These are phyloP conservation scores for Spodoptera frugiperda DNA, from an alignment of 1,140 invertebrate species.

Conservation along the genomic window DNA sequence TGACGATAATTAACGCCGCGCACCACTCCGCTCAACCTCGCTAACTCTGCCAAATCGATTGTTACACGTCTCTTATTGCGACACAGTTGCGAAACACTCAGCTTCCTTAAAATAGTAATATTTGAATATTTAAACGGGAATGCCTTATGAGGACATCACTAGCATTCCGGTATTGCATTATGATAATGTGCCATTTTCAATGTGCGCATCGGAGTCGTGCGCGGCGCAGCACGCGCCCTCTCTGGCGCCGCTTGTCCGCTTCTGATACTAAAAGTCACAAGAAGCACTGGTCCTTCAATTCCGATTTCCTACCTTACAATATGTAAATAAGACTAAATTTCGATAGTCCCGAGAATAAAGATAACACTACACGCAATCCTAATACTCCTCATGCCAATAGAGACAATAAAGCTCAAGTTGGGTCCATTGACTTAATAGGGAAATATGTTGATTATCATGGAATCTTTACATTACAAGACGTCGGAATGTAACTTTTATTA, in stretches of 20 bases:
- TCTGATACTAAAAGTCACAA: constrained; percentile 32
- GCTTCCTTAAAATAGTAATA: constrained; percentile 53
- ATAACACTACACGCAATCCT: constrained; percentile 53
- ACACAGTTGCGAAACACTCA: constrained; percentile 48
- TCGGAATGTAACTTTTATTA: constrained; percentile 61
- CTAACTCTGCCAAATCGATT: constrained; percentile 55
- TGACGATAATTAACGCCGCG: constrained; percentile 57
- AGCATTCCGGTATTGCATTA: constrained; percentile 76
- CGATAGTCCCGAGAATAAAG: constrained; percentile 8
- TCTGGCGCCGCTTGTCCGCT: constrained; percentile 59
- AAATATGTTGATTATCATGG: constrained; percentile 58
- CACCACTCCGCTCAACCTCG: constrained; percentile 42
- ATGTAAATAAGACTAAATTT: constrained; percentile 23
- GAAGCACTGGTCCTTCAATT: not conserved
- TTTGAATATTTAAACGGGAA: constrained; percentile 60
- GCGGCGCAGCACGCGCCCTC: constrained; percentile 64
- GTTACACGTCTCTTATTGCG: constrained; percentile 37
- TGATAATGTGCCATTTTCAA: constrained; percentile 81
- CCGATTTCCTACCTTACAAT: constrained; percentile 30
- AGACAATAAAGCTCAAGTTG: constrained; percentile 67
- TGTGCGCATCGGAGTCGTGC: constrained; percentile 67
- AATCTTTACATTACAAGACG: constrained; percentile 61
- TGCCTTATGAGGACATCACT: constrained; percentile 70
- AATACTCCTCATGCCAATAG: constrained; percentile 56
- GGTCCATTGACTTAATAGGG: constrained; percentile 60